A percentile compares a stretch with the other conserved stretches of the same genome.
phyloP scores from a whole-genome alignment of 2,113 vertebrate species.

The Lepidothrix coronata region DNA sequence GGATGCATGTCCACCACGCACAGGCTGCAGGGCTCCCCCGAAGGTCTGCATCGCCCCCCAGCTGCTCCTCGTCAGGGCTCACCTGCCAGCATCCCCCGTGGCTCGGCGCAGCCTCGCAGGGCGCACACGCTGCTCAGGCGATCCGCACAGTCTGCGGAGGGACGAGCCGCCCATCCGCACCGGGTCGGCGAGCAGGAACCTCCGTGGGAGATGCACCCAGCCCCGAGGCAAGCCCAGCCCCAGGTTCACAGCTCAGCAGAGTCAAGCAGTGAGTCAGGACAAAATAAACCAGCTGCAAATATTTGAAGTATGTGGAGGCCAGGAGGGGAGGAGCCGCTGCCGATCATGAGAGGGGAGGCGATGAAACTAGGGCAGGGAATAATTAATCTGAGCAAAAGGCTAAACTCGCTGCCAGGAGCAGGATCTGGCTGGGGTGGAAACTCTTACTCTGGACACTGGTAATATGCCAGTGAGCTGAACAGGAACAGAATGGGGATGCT shows the following conservation, averaged over 20 bases:
- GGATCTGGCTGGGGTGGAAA: not conserved
- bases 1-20: rapidly evolving
- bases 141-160: not conserved
- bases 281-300: slow-evolving; percentile 60
- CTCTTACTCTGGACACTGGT: not conserved
- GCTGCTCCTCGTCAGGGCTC: not conserved
- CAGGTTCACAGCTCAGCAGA: not conserved
- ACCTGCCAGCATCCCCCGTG: slow-evolving; percentile 6
- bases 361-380: slow-evolving; percentile 43
- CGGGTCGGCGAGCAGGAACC: rapidly evolving
- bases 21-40: not conserved
- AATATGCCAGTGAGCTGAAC: not conserved
- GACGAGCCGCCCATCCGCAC: not conserved
- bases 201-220: not conserved
- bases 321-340: slow-evolving; percentile 43
- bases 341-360: not conserved
- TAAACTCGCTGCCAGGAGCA: not conserved
- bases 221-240: not conserved
- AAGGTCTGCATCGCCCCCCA: not conserved
- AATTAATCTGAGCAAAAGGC: slow-evolving; percentile 39
- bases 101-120: not conserved
- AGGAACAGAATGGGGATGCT: not conserved
- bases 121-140: rapidly evolving
- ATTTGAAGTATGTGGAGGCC: slow-evolving; percentile 32
- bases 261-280: slow-evolving; percentile 35